Base-by-base conservation (phyloP, 2,797 vertebrate genomes). In the Micropoecilia bifurca region DNA sequence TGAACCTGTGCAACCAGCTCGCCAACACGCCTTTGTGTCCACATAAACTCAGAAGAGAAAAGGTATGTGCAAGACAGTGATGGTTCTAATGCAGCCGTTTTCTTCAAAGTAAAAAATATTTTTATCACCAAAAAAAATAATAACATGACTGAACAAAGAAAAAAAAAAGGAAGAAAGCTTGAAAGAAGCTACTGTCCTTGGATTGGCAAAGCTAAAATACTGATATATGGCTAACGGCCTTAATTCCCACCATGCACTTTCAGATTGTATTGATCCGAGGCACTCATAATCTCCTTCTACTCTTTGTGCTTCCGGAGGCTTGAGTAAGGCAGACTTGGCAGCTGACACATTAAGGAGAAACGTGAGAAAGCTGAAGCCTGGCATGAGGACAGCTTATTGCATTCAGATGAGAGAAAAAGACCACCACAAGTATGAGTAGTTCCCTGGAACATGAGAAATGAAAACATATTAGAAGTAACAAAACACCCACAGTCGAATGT, bases 141-240 rank as follows among this genome's bases (percentile, higher is more conserved):
- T 9, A 1, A 77, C 71, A 61, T 84, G 41, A 48, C 53, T 43
- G 13, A 46, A n/a, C n/a, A 28, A 46, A 61, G 78, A 43, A n/a
- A 47, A 41, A 8, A 41, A 41, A 30, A 13, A 74, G 45, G 47
- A n/a, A 55, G 74, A 55, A 55, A 47, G 80, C 41, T 71, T 71
- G 12, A 82, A 78, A 7, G 9, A 75, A 84, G 83, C 84, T 90
- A 20, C 57, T 33, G 33, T 22, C 89, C 90, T 81, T 91, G 90
- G 87, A 85, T 80, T 80, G 81, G 83, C 92, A 89, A 46, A 76
- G 84, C 84, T 89, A 77, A 89, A 89, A 85, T 80, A 88, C 89
- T 18, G 13, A 89, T 92, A 91, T 93, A 93, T 94, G 92, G 86
- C 90, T 91, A 86, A 89, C 85, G 92, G 81, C 78, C 74, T 28